These are phyloP conservation scores for Pectinophora gossypiella DNA, from an alignment of 1,140 invertebrate species.

Conservation along the genomic window DNA sequence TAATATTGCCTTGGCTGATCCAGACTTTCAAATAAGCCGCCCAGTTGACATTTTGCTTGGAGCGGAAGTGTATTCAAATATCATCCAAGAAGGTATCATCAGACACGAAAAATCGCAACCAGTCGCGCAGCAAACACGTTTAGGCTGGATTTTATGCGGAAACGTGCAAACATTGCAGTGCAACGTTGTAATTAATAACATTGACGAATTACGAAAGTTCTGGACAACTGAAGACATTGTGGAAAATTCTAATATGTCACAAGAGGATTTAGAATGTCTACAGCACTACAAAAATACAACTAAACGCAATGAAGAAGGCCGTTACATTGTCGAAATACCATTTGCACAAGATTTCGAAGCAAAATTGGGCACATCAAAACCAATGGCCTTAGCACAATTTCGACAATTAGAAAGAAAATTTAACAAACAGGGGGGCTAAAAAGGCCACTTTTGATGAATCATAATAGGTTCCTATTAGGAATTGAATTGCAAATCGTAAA, in stretches of 20 bases:
- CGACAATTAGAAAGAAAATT: background rate
- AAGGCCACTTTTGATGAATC: no score
- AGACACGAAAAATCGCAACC: background rate
- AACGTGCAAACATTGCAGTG: background rate
- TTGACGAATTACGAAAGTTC: background rate
- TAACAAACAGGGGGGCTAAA: no score
- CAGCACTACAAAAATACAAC: background rate
- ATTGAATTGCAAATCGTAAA: no score
- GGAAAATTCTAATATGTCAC: background rate
- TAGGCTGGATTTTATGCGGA: background rate
- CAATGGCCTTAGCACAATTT: conserved; percentile 1
- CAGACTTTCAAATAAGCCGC: background rate
- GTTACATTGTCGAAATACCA: background rate
- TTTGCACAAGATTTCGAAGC: background rate
- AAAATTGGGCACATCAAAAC: conserved; percentile 1
- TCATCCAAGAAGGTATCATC: background rate
- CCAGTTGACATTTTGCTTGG: background rate
- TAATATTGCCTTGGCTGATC: background rate
- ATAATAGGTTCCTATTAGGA: no score
- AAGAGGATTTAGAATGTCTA: background rate
- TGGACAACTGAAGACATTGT: background rate
- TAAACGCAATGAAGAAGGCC: background rate
- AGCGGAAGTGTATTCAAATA: background rate
- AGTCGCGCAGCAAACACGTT: background rate
- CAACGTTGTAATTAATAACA: background rate